Evolutionary conservation across 2,888 invertebrate genomes (phyloP).

Genomic region (Phytoseiulus persimilis): DNA sequence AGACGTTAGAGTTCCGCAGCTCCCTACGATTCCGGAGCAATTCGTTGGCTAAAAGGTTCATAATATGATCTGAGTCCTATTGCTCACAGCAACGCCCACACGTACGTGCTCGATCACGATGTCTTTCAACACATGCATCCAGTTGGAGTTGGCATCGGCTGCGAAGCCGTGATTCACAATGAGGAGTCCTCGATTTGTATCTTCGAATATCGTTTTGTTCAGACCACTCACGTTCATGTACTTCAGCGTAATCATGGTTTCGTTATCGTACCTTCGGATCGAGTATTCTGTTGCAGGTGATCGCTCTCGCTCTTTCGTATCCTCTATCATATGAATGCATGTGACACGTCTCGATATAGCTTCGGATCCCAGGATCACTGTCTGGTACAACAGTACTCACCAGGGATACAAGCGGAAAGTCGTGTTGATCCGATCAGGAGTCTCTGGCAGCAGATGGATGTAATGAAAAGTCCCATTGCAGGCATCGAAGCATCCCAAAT

Average conservation of each 20-base stretch:
- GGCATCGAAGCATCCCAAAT: conserved; percentile 40
- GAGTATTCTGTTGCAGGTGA: not conserved
- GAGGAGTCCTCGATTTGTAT: not conserved
- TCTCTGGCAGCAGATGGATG: conserved; percentile 39
- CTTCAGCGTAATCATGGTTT: not conserved
- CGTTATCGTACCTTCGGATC: conserved; percentile 18
- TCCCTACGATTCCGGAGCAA: no score
- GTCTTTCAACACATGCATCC: not conserved
- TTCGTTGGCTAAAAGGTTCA: no score
- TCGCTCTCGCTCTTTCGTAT: no score
- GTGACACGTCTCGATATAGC: no score
- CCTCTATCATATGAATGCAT: no score
- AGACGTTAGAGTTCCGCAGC: no score
- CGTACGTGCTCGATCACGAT: conserved; percentile 14
- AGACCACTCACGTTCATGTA: conserved; percentile 16
- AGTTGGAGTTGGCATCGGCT: conserved; percentile 15
- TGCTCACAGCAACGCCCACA: no score
- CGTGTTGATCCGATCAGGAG: conserved; percentile 39
- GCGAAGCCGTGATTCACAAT: conserved; percentile 37
- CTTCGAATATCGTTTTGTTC: conserved; percentile 25
- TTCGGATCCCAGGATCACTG: no score
- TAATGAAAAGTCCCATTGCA: conserved; percentile 41
- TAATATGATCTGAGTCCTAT: no score
- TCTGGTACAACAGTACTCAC: conserved; percentile 7
- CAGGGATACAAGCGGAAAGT: conserved; percentile 36